Percentiles rank a stretch among this genome's conserved stretches.
Evolutionary conservation across 2,113 vertebrate genomes (phyloP).

Genomic region (Jacana jacana): DNA sequence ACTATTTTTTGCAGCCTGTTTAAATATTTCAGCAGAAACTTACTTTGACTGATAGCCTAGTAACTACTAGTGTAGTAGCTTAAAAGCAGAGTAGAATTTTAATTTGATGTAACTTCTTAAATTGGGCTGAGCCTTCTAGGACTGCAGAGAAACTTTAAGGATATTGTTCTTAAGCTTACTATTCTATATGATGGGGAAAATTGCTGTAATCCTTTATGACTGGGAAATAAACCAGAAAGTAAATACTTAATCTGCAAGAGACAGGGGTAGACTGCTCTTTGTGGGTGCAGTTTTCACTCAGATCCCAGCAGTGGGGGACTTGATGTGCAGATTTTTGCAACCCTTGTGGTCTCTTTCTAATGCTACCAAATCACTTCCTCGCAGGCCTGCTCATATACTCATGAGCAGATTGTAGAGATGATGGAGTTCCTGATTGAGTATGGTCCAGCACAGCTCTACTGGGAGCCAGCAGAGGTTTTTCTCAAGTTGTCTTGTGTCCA

Average conservation of each 20-base stretch:
- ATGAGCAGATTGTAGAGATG: conserved; percentile 98
- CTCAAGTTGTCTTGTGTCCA: conserved; percentile 96
- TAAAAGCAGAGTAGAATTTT: not conserved
- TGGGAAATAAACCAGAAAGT: not conserved
- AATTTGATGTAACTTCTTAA: not conserved
- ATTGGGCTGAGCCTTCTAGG: not conserved
- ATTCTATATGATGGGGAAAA: not conserved
- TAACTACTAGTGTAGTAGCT: not conserved
- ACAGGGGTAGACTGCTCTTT: not conserved
- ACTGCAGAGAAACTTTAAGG: not conserved
- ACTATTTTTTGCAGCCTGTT: not conserved
- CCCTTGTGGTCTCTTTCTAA: not conserved
- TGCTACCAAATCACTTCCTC: not conserved
- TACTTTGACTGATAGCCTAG: not conserved
- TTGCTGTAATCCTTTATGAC: not conserved
- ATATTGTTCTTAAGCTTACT: not conserved
- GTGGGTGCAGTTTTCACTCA: not conserved
- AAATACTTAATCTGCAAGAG: not conserved
- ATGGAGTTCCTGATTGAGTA: conserved; percentile 98
- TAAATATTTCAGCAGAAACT: not conserved
- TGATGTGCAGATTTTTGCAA: not conserved
- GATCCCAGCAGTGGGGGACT: not conserved
- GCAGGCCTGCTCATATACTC: conserved; percentile 93
- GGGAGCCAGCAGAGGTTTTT: conserved; percentile 98
- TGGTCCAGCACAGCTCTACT: conserved; percentile 91